Evolutionary conservation across 2,797 vertebrate species (phyloP), one percentile per base, ranked within the genome.

Genomic region (Hydrophis major): DNA sequence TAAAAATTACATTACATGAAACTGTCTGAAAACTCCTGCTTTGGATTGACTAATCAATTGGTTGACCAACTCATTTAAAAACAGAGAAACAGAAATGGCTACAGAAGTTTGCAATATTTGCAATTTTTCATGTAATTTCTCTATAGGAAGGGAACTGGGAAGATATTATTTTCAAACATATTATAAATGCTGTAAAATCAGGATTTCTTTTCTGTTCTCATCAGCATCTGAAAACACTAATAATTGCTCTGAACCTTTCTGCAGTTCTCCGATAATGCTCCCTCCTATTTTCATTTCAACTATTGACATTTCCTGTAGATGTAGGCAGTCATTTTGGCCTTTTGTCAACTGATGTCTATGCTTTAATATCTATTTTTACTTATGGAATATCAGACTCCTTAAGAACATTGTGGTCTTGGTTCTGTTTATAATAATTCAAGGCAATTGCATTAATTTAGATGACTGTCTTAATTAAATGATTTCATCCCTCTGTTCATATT

Each of bases 221-320:
- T n/a, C 0, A 42, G 53, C 59, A 4, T 89, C 5, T 50, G 86
- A 88, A 3, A 89, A 2, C 50, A n/a, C 1, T 37, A 56, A 56
- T n/a, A 56, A 74, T 42, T 59, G 32, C 18, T 27, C 60, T 66
- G 27, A 25, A 50, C 47, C 53, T 25, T 53, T 50, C 60, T 94
- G 94, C 69, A 92, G 42, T 83, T 92, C 66, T 57, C 91, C 28
- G 6, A 59, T 57, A 16, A 93, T 55, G 92, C 87, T 89, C 27
- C 42, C n/a, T 93, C 94, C 87, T 63, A 92, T 14, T 91, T 93
- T 86, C 94, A 92, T 95, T 95, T 96, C 95, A 86, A 57, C 93
- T 90, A 83, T 25, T 91, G 95, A 92, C 92, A 90, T 93, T 95
- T 96, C 87, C 94, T 90, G 92, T 92, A 94, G 53, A 92, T 90